A percentile compares a stretch with the other conserved stretches of the same genome.
Conservation (phyloP, 1,140 invertebrate genomes). For the Apis laboriosa region DNA sequence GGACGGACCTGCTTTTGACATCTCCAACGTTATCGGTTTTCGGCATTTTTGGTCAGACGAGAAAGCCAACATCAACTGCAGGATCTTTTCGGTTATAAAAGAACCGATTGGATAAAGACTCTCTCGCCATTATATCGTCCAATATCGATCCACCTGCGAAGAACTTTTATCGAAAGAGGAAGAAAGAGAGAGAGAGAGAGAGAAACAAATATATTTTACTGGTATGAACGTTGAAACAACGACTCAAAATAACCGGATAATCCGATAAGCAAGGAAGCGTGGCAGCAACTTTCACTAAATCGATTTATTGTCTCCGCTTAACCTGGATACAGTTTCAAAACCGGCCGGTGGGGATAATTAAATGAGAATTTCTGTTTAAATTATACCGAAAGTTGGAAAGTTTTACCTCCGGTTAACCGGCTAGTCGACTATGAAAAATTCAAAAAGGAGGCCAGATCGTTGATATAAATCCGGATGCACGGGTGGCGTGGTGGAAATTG, state of each 20-base stretch:
- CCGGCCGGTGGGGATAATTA: background rate
- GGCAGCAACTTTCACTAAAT: background rate
- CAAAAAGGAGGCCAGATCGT: background rate
- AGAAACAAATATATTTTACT: background rate
- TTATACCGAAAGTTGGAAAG: conserved; percentile 21
- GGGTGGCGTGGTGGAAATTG: conserved; percentile 17
- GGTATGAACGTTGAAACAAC: background rate
- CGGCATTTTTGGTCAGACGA: background rate
- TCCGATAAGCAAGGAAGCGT: background rate
- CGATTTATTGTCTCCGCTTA: background rate
- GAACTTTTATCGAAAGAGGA: too few relatives aligned
- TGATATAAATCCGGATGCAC: background rate
- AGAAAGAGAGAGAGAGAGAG: background rate
- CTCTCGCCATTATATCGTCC: background rate
- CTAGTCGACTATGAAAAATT: background rate
- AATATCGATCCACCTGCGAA: background rate
- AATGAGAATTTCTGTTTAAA: conserved; percentile 8
- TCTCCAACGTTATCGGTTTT: conserved; percentile 5
- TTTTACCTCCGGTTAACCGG: background rate
- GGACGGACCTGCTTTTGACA: conserved; percentile 22
- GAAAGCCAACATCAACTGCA: background rate
- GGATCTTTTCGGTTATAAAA: background rate
- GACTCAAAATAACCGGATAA: background rate
- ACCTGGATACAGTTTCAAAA: background rate
- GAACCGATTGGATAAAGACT: background rate